Evolutionary conservation across 2,113 vertebrate genomes (phyloP), one percentile per base, ranked within the genome.

Genomic region (Amia ocellicauda): DNA sequence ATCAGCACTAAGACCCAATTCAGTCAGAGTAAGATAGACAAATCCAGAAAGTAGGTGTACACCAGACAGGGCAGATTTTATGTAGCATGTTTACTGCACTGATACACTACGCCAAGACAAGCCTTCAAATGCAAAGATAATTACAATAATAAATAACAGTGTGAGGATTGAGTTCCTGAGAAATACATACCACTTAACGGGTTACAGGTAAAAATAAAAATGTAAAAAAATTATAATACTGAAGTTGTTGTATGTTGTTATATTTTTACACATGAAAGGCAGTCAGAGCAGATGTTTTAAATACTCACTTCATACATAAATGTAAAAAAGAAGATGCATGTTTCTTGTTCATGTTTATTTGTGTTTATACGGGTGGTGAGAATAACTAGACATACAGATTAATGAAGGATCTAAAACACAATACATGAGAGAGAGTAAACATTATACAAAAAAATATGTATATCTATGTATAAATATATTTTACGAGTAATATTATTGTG

Each of bases 241-340:
- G 92, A 91, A 93, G 90, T 91, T 93, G 92, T 93, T 92, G 89
- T 90, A 90, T 89, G 91, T 90, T 88, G 90, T 92, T 86, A 92
- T 85, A 69, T 74, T 84, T 86, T 47, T 85, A 89, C 84, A 90
- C 78, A 61, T 65, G 78, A 77, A 71, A 80, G 78, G 83, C 88
- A 91, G 90, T 88, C 86, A 88, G 92, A 88, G 89, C 87, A 90
- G 90, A 90, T 80, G 84, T 52, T 77, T 79, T 76, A 89, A 89
- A 87, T 85, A 91, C 81, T 91, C 88, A 89, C 83, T 88, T 92
- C 90, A 92, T 86, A 94, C 91, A 86, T 75, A 80, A 86, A 90
- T 91, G 90, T 92, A 95, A 95, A 96, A 90, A 94, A 88, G 84
- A 79, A 92, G 86, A 90, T 82, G 83, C 73, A 83, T 62, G 74